These are phyloP conservation scores for Ectropis grisescens DNA, from an alignment of 1,140 invertebrate species.

Conservation along the genomic window DNA sequence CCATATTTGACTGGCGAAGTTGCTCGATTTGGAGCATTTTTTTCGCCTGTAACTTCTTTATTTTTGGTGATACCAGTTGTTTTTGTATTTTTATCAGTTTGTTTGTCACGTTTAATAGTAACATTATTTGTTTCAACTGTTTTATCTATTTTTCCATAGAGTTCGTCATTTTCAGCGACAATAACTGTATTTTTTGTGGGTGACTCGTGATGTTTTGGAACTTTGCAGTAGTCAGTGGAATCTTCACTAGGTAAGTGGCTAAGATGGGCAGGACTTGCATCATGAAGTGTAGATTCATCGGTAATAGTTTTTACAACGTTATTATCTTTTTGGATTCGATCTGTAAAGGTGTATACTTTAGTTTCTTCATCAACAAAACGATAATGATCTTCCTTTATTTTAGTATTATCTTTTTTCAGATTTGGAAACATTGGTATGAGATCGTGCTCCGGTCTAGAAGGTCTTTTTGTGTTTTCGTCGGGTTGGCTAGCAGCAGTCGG, in stretches of 20 bases:
- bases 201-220: not conserved
- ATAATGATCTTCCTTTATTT: conserved; percentile 34
- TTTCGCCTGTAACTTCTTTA: conserved; percentile 5
- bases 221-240: no score
- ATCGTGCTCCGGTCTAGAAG: no score
- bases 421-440: no score
- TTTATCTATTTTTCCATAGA: not conserved
- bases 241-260: no score
- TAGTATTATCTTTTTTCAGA: conserved; percentile 8
- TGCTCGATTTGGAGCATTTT: conserved; percentile 11
- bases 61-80: no score
- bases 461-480: conserved; percentile 1
- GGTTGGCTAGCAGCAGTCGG: conserved; percentile 27
- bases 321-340: no score
- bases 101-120: not conserved
- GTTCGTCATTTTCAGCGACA: conserved; percentile 2
- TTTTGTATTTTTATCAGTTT: no score
- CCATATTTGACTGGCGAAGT: conserved; percentile 21
- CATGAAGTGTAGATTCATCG: no score
- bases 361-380: conserved; percentile 53
- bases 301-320: no score
- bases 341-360: conserved; percentile 30
- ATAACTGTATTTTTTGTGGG: conserved; percentile 3
- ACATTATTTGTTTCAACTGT: not conserved
- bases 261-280: no score